phyloP scores from a whole-genome alignment of 2,888 invertebrate species.

The Tenthredo livida region DNA sequence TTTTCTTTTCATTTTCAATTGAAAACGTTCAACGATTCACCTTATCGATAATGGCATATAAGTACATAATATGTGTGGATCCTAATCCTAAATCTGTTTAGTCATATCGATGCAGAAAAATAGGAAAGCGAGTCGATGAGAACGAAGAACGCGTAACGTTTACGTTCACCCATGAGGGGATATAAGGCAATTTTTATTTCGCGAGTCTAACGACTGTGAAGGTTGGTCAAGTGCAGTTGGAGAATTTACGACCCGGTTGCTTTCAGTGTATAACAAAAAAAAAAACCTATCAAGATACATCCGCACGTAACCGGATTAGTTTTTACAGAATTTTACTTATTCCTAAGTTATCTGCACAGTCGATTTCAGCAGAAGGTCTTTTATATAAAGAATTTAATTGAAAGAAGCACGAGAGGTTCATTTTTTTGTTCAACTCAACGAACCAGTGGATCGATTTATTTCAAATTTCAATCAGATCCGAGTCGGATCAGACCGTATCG shows the following conservation, averaged over 20 bases:
- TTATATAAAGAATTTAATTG: too few species aligned
- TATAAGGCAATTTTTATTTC: slow-evolving; percentile 15
- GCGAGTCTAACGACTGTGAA: slow-evolving; percentile 19
- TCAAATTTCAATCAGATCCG: background rate
- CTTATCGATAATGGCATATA: background rate
- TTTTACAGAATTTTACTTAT: background rate
- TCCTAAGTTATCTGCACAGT: too few species aligned
- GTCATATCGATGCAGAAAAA: background rate
- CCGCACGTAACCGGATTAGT: background rate
- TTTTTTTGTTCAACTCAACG: background rate
- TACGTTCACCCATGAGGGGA: background rate
- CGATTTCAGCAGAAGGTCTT: too few species aligned
- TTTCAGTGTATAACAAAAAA: background rate
- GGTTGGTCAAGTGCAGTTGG: slow-evolving; percentile 32
- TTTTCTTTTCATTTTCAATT: too few species aligned
- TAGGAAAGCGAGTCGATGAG: background rate
- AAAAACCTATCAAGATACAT: background rate
- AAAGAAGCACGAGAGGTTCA: background rate
- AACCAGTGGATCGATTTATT: background rate
- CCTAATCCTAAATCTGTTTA: background rate
- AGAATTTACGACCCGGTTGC: slow-evolving; percentile 6
- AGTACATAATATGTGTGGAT: background rate
- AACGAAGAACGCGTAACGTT: slow-evolving; percentile 1
- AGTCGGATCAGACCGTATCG: background rate
- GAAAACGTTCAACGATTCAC: too few species aligned